Evolutionary conservation across 2,888 invertebrate species (phyloP).

Genomic region (Drosophila stalkeri): DNA sequence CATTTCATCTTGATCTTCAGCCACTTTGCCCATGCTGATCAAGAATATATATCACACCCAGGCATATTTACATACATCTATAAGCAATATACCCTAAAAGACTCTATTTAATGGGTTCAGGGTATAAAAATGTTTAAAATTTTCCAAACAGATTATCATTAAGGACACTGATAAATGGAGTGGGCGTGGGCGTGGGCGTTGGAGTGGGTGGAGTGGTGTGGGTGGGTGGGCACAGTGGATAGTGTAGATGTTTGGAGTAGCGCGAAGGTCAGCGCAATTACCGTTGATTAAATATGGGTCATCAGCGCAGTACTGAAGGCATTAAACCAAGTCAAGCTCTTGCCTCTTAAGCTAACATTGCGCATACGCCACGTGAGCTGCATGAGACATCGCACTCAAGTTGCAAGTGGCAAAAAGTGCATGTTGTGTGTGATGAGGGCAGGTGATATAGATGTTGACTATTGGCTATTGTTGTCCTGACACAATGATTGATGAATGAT

Average conservation of each 20-base stretch:
- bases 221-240: too few species aligned
- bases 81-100: background rate
- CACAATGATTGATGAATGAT: slow-evolving; percentile 10
- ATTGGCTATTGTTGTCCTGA: slow-evolving; percentile 6
- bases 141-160: slow-evolving; percentile 69
- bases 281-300: slow-evolving; percentile 73
- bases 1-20: too few species aligned
- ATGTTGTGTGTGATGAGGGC: slow-evolving; percentile 24
- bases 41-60: background rate
- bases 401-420: slow-evolving; percentile 26
- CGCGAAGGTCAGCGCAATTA: slow-evolving; percentile 53
- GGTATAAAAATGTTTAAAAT: slow-evolving; percentile 11
- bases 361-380: slow-evolving; percentile 40
- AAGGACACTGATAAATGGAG: slow-evolving; percentile 11
- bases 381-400: slow-evolving; percentile 6
- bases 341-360: slow-evolving; percentile 23
- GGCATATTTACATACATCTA: background rate
- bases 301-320: slow-evolving; percentile 53
- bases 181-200: background rate
- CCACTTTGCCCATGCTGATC: too few species aligned
- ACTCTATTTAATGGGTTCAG: background rate
- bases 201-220: background rate
- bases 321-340: slow-evolving; percentile 16
- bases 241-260: background rate
- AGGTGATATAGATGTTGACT: background rate